Base-by-base conservation (phyloP, 92 coral and sea anemone species). In the Virgularia gustaviana region DNA sequence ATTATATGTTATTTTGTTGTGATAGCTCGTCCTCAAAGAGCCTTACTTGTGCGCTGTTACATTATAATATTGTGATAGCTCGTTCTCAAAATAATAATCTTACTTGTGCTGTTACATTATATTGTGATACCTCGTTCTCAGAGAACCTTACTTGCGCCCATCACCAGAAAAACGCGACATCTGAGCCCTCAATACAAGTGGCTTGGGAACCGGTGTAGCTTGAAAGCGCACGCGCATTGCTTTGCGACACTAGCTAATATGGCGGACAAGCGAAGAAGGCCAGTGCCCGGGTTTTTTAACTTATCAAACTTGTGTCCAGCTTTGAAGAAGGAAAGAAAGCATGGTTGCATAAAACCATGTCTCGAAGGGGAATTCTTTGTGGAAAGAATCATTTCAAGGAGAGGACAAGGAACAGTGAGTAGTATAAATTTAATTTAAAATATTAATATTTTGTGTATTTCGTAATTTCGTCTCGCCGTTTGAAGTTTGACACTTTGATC, bases 371-470 rank as follows among this genome's bases (percentile, higher is more conserved):
- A 57, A 27, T 57, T 57, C 65, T 57, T 57, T 22, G 32, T 25
- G 36, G 18, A 57, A 57, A 57, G 2, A 57, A 57, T 59, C 34
- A 59, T 59, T 59, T 59, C 66, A 20, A 29, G 66, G 66, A 59
- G 66, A 59, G 66, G 66, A 59, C 66, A 59, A 59, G 66, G 66
- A 59, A 59, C 41, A 43, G 66, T 59, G 20, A 43, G 66, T 59
- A 20, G 18, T 29, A 28, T 59, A 9, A 41, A 19, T 51, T 51
- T 7, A 11, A 6, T 22, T 22, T 8, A 51, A 7, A 51, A 51
- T 11, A 6, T 51, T 6, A 51, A 51, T 51, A 6, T 59, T 29
- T 39, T 39, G 45, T 8, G 45, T 39, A 15, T 39, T 39, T 39
- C 15, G n/a, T n/a, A n/a, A n/a, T n/a, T n/a, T n/a, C n/a, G n/a